These are phyloP conservation scores for Drosophila greeni DNA, from an alignment of 2,888 invertebrate genomes.

Conservation along the genomic window DNA sequence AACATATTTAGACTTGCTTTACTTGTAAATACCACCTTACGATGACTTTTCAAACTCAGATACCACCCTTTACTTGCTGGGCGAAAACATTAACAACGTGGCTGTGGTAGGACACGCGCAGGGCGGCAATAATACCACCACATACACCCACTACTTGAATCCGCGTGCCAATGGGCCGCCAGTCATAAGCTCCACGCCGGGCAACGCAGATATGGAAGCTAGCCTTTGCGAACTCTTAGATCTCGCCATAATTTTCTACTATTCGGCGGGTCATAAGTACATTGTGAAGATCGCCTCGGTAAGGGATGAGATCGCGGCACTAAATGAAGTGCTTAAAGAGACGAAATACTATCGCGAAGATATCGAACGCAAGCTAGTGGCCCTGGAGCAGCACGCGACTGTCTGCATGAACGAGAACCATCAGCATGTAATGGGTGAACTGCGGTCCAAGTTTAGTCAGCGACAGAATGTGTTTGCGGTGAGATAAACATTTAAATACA, in stretches of 20 bases:
- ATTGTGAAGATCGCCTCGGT: conserved; percentile 77
- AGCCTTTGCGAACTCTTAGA: conserved; percentile 77
- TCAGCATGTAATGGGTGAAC: conserved; percentile 73
- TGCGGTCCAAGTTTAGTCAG: conserved; percentile 76
- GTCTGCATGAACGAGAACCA: conserved; percentile 73
- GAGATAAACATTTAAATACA: neutral
- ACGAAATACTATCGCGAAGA: conserved; percentile 77
- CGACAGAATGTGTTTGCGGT: conserved; percentile 78
- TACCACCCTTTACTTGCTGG: conserved; percentile 73
- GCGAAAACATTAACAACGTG: conserved; percentile 73
- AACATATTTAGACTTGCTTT: neutral
- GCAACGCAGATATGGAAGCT: conserved; percentile 63
- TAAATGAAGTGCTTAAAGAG: conserved; percentile 77
- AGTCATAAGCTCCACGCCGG: conserved; percentile 57
- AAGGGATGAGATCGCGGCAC: conserved; percentile 77
- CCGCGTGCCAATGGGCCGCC: conserved; percentile 49
- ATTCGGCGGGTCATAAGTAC: conserved; percentile 78
- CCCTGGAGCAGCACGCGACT: conserved; percentile 70
- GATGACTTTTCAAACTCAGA: conserved; percentile 53
- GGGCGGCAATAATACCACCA: conserved; percentile 57
- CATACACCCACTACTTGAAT: conserved; percentile 70
- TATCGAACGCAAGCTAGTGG: conserved; percentile 73
- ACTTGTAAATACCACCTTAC: neutral
- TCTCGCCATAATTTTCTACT: conserved; percentile 76
- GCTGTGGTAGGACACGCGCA: conserved; percentile 72